A percentile compares a stretch with the other conserved stretches of the same genome.
Conservation (phyloP, 1,140 invertebrate species). For the Mylabris phalerata region DNA sequence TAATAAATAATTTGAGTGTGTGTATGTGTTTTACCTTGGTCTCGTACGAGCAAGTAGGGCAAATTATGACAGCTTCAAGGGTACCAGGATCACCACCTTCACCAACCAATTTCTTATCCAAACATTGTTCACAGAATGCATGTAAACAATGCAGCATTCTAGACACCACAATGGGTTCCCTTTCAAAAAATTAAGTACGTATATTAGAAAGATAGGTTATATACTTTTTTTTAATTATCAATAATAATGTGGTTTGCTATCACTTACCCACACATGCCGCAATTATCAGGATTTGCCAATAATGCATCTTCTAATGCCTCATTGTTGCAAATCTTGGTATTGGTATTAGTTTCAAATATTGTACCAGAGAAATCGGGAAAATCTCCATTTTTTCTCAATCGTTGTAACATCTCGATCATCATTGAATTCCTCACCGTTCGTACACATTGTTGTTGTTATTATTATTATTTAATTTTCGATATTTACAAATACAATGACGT, state of each 20-base stretch:
- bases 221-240: background rate
- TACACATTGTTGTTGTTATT: conserved; percentile 27
- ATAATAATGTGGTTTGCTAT: background rate
- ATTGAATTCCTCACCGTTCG: conserved; percentile 22
- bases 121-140: conserved; percentile 84
- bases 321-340: conserved; percentile 33
- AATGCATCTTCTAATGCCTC: conserved; percentile 40
- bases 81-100: conserved; percentile 57
- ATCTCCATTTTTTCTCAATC: conserved; percentile 10
- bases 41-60: conserved; percentile 78
- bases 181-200: conserved; percentile 27
- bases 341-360: conserved; percentile 32
- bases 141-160: conserved; percentile 86
- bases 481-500: background rate
- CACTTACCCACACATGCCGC: conserved; percentile 40
- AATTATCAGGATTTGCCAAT: conserved; percentile 39
- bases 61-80: conserved; percentile 53
- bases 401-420: background rate
- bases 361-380: conserved; percentile 30
- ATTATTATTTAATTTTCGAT: conserved; percentile 1
- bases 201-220: background rate
- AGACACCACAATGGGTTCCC: conserved; percentile 67
- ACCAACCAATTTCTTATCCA: conserved; percentile 70
- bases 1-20: background rate
- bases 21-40: conserved; percentile 53